These are phyloP conservation scores for Campoletis raptor DNA, from an alignment of 2,888 invertebrate species.

Conservation along the genomic window DNA sequence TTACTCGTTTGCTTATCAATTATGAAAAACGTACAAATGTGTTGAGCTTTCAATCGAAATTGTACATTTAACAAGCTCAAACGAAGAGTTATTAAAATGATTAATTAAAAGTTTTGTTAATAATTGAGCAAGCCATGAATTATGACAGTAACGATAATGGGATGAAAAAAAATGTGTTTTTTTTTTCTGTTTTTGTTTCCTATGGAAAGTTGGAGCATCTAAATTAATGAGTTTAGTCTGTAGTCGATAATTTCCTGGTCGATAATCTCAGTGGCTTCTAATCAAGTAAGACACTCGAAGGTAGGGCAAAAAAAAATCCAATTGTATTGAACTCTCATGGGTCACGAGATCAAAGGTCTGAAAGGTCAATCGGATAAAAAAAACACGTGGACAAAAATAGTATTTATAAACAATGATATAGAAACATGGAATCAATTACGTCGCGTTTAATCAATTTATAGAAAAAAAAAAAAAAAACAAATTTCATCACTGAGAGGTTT, in stretches of 20 bases:
- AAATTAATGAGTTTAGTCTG: not conserved
- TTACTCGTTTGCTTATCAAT: not conserved
- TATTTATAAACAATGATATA: not conserved
- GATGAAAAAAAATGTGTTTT: too few relatives aligned
- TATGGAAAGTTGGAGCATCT: slow-evolving; percentile 2
- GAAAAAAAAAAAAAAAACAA: not conserved
- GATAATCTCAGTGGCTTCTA: not conserved
- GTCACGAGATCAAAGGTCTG: not conserved
- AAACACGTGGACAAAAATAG: slow-evolving; percentile 2
- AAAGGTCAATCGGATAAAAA: slow-evolving; percentile 18
- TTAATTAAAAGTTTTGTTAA: not conserved
- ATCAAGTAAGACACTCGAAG: not conserved
- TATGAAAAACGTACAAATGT: not conserved
- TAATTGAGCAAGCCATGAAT: not conserved
- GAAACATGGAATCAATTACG: slow-evolving; percentile 15
- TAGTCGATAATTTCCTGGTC: slow-evolving; percentile 13
- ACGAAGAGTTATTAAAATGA: not conserved
- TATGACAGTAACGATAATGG: not conserved
- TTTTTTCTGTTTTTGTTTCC: not conserved
- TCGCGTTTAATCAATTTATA: not conserved
- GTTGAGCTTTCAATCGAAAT: not conserved
- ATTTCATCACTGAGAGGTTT: not conserved
- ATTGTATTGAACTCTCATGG: slow-evolving; percentile 8
- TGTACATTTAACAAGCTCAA: not conserved
- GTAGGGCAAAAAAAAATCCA: not conserved